Evolutionary conservation across 2,113 vertebrate species (phyloP), one percentile per base, ranked within the genome.

Genomic region (Turnix velox): DNA sequence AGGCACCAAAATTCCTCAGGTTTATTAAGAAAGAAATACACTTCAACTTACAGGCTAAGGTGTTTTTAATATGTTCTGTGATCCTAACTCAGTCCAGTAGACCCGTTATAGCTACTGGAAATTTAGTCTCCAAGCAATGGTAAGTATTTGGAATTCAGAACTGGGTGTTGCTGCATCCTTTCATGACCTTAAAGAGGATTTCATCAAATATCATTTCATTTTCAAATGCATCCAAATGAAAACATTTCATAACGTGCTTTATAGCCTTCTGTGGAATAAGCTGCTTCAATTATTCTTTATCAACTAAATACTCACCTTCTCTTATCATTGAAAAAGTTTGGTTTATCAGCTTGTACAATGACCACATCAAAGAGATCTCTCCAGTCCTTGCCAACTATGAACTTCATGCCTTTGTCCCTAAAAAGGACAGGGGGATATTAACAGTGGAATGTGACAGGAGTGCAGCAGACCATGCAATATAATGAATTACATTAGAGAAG

Each of bases 331-430:
- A 99, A 99, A 91, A 99, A 99, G 85, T 98, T 97, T 3, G 99
- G 99, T 93, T 99, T 99, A 88, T 99, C 99, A 0, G 99, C 99
- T 97, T 99, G 99, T 61, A 99, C 99, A 57, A 99, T 99, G 92
- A 99, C 98, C 42, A 99, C 98, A 77, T 99, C 99, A 87, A 99
- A 99, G 76, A 99, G 98, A 95, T 99, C 99, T 84, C 98, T 97
- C 99, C 99, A 99, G 96, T 99, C 99, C 94, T 99, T 99, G 58
- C 99, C 99, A 1, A 99, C 98, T 3, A 99, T 99, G 91, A 98
- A 99, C 77, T 96, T 98, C 99, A 99, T 99, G 67, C 99, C 99
- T 95, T 98, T 98, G 94, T 99, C 98, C 89, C 99, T 99, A 74
- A 52, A 94, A 96, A 84, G 35, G 33, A 52, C 33, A 93, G 51